A percentile compares a stretch with the other conserved stretches of the same genome.
Conservation (phyloP, 2,797 vertebrate species). For the Halcyon leucocephala region DNA sequence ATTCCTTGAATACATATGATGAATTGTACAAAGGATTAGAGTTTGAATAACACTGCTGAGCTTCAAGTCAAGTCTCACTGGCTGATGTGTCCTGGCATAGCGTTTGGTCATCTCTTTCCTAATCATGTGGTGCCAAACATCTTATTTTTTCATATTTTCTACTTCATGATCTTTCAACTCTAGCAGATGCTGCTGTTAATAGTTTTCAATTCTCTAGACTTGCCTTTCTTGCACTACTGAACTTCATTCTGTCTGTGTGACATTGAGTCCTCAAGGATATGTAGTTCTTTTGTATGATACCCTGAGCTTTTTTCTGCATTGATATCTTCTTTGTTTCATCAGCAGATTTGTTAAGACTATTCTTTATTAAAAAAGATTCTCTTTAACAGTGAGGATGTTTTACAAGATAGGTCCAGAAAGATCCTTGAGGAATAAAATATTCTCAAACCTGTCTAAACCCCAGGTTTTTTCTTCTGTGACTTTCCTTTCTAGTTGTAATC, state of each 20-base stretch:
- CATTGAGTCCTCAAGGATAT: neutral
- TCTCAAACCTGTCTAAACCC: neutral
- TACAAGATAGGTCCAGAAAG: neutral
- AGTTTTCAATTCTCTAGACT: neutral
- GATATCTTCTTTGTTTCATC: neutral
- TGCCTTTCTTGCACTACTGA: neutral
- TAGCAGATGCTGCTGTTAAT: neutral
- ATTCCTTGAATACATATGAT: neutral
- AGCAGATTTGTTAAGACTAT: neutral
- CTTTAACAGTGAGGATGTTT: neutral
- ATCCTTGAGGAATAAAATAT: neutral
- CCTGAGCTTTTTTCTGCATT: neutral
- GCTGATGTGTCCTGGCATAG: neutral
- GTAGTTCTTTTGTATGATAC: neutral
- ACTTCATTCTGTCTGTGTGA: neutral
- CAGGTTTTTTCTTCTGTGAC: neutral
- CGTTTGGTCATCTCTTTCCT: neutral
- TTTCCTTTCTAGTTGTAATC: neutral
- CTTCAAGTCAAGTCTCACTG: neutral
- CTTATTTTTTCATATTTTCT: neutral
- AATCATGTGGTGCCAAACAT: neutral
- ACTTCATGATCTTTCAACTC: neutral
- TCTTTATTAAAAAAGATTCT: neutral
- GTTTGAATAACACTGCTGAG: neutral
- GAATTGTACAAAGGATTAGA: neutral